phyloP scores from a whole-genome alignment of 2,797 vertebrate species.

The Odontamblyopus rebecca region DNA sequence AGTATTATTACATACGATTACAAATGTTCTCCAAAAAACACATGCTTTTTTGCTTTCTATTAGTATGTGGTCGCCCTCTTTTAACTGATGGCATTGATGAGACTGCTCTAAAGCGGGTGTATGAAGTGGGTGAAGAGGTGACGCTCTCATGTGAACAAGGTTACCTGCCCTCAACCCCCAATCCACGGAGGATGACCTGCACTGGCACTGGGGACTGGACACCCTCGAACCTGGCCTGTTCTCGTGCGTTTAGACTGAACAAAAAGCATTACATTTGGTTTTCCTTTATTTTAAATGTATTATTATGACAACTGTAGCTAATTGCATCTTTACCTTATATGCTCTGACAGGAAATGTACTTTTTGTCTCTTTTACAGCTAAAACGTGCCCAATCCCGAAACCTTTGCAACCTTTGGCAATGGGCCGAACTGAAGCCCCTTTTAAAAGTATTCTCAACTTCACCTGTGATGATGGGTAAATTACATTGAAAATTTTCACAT shows the following conservation, averaged over 20 bases:
- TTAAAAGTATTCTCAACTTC: conserved; percentile 77
- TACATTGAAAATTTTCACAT: background rate
- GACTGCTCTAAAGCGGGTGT: conserved; percentile 65
- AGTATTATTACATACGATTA: background rate
- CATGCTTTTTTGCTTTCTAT: background rate
- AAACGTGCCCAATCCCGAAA: conserved; percentile 76
- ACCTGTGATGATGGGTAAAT: conserved; percentile 84
- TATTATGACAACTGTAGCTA: background rate
- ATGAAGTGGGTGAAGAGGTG: conserved; percentile 77
- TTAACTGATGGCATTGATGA: conserved; percentile 66
- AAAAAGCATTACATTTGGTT: background rate
- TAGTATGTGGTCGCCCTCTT: conserved; percentile 79
- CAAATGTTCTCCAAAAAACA: background rate
- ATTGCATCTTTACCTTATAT: background rate
- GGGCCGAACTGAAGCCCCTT: conserved; percentile 68
- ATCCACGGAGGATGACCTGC: conserved; percentile 72
- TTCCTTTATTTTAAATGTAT: background rate
- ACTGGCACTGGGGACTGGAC: conserved; percentile 76
- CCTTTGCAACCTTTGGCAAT: conserved; percentile 74
- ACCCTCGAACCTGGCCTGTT: conserved; percentile 74
- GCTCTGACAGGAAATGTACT: background rate
- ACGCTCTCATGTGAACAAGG: conserved; percentile 76
- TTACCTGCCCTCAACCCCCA: conserved; percentile 58
- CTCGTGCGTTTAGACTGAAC: conserved; percentile 77
- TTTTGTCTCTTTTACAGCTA: conserved; percentile 69